A percentile compares a stretch with the other conserved stretches of the same genome.
Conservation (phyloP, 2,797 vertebrate genomes). For the Clangula hyemalis region DNA sequence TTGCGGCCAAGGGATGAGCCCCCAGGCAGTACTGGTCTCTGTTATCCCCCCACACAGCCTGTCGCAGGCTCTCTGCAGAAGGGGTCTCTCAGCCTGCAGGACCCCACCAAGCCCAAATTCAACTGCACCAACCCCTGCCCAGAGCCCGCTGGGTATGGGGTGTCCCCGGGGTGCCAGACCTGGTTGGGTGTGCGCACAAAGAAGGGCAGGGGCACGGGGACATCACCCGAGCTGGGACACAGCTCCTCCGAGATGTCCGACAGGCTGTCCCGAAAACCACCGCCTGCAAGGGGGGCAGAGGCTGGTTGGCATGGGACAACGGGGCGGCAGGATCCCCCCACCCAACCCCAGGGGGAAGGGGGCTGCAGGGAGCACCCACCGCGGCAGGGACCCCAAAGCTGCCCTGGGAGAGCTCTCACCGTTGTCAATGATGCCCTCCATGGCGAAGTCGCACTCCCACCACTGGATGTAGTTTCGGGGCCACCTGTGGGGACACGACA, state of each 20-base stretch:
- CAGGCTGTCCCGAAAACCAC: slow-evolving; percentile 96
- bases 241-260: slow-evolving; percentile 96
- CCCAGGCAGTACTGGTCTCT: background rate
- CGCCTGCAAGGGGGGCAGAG: slow-evolving; percentile 73
- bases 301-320: background rate
- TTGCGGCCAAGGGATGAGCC: background rate
- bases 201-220: slow-evolving; percentile 90
- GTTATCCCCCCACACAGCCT: background rate
- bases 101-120: background rate
- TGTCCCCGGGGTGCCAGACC: slow-evolving; percentile 74
- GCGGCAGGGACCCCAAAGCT: accelerated
- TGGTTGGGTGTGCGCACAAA: slow-evolving; percentile 94
- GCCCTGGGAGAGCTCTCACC: slow-evolving; percentile 72
- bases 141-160: background rate
- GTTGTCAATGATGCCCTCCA: slow-evolving; percentile 93
- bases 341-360: background rate
- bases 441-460: slow-evolving; percentile 97
- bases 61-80: background rate
- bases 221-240: slow-evolving; percentile 92
- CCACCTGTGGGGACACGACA: slow-evolving; percentile 82
- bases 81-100: background rate
- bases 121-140: background rate
- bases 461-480: slow-evolving; percentile 91
- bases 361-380: background rate
- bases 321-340: background rate